Evolutionary conservation across 2,888 invertebrate genomes (phyloP).

Genomic region (Polyommatus icarus): DNA sequence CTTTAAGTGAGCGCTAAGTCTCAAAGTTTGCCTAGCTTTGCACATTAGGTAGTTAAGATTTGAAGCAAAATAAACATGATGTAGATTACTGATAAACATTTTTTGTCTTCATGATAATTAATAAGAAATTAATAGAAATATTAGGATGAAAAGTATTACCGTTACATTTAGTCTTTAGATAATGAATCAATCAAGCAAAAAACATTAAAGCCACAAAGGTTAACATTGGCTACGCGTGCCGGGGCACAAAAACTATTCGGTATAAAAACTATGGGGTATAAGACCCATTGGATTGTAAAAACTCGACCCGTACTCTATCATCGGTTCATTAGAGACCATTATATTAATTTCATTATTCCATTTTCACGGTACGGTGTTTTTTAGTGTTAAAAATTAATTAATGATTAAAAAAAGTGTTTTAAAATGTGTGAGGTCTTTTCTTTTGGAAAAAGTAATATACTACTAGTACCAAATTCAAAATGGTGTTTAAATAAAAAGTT

Average conservation of each 20-base stretch:
- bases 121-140: not conserved
- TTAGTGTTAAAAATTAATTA: not conserved
- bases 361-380: slow-evolving; percentile 25
- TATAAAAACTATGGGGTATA: slow-evolving; percentile 40
- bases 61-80: no score
- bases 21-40: no score
- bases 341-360: slow-evolving; percentile 21
- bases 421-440: not conserved
- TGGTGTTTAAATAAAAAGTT: no score
- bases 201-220: slow-evolving; percentile 20
- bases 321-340: slow-evolving; percentile 24
- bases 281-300: slow-evolving; percentile 38
- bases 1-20: no score
- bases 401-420: not conserved
- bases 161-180: not conserved
- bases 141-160: slow-evolving; percentile 30
- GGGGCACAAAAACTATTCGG: slow-evolving; percentile 34
- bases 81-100: no score
- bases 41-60: no score
- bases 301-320: slow-evolving; percentile 34
- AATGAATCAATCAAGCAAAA: slow-evolving; percentile 34
- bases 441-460: not conserved
- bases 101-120: not conserved
- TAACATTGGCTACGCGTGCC: slow-evolving; percentile 61
- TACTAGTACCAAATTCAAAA: no score